Percentiles rank a stretch among this genome's conserved stretches.
Evolutionary conservation across 2,888 invertebrate genomes (phyloP).

Genomic region (Bhutanitis thaidina): DNA sequence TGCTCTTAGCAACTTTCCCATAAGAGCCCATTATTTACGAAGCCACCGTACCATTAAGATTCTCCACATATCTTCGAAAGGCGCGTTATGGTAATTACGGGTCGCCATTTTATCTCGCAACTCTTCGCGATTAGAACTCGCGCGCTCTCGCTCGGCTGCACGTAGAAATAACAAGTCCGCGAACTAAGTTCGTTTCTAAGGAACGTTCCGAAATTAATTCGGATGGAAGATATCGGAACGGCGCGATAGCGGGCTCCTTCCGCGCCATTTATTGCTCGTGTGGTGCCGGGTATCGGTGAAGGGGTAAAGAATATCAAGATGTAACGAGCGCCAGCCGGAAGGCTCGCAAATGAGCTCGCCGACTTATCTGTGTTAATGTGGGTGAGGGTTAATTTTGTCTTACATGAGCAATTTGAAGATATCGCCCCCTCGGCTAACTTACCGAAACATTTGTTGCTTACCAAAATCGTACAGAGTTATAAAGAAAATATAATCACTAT

Average conservation of each 20-base stretch:
- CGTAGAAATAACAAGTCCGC: conserved; percentile 76
- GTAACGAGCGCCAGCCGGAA: conserved; percentile 76
- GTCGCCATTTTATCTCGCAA: conserved; percentile 78
- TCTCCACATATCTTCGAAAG: conserved; percentile 79
- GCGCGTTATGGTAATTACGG: conserved; percentile 79
- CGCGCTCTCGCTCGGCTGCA: conserved; percentile 54
- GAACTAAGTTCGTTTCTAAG: conserved; percentile 73
- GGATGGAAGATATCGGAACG: conserved; percentile 78
- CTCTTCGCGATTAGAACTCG: conserved; percentile 71
- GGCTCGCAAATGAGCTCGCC: conserved; percentile 79
- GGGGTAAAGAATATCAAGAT: conserved; percentile 80
- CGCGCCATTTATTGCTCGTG: conserved; percentile 80
- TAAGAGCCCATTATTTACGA: conserved; percentile 79
- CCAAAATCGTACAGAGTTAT: conserved; percentile 24
- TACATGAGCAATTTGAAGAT: conserved; percentile 78
- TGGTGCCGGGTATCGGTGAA: conserved; percentile 73
- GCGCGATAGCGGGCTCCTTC: conserved; percentile 74
- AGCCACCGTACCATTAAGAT: conserved; percentile 79
- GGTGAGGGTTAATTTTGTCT: conserved; percentile 78
- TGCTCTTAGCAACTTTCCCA: conserved; percentile 78
- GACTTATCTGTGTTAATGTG: conserved; percentile 78
- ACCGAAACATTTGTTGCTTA: conserved; percentile 45
- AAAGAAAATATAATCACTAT: conserved; percentile 19
- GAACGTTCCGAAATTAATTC: conserved; percentile 76
- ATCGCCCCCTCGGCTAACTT: conserved; percentile 50